These are phyloP conservation scores for Lampropteryx suffumata DNA, from an alignment of 2,888 invertebrate species.

Conservation along the genomic window DNA sequence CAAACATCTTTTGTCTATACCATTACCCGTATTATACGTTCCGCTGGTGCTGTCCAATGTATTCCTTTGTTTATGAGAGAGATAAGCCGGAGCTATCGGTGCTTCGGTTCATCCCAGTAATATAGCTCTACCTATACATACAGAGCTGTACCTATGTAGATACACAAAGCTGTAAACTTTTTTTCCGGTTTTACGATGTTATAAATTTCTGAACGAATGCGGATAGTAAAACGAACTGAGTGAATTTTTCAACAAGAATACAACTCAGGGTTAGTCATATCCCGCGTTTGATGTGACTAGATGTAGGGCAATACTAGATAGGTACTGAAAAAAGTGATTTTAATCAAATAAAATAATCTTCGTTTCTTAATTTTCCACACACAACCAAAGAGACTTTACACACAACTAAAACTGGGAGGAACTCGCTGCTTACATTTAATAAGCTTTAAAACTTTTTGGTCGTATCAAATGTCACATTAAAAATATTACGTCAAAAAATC, in stretches of 20 bases:
- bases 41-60: slow-evolving; percentile 13
- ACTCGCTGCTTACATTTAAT: not conserved
- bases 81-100: slow-evolving; percentile 54
- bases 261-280: slow-evolving; percentile 41
- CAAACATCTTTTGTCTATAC: not conserved
- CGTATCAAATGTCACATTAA: not conserved
- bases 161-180: slow-evolving; percentile 66
- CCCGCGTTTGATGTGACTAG: slow-evolving; percentile 24
- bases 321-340: too few relatives aligned
- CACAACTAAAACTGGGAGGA: too few relatives aligned
- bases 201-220: slow-evolving; percentile 72
- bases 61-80: slow-evolving; percentile 47
- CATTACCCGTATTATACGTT: slow-evolving; percentile 11
- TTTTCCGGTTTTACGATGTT: slow-evolving; percentile 62
- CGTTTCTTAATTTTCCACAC: too few relatives aligned
- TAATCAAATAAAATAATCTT: too few relatives aligned
- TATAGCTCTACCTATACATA: slow-evolving; percentile 52
- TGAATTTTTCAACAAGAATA: slow-evolving; percentile 69
- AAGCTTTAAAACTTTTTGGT: not conserved
- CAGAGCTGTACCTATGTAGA: too few relatives aligned
- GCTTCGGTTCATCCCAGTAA: slow-evolving; percentile 57
- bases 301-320: slow-evolving; percentile 11
- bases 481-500: not conserved
- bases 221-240: slow-evolving; percentile 68
- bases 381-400: too few relatives aligned